Evolutionary conservation across 1,140 invertebrate genomes (phyloP).

Genomic region (Hydropsyche tenuis): DNA sequence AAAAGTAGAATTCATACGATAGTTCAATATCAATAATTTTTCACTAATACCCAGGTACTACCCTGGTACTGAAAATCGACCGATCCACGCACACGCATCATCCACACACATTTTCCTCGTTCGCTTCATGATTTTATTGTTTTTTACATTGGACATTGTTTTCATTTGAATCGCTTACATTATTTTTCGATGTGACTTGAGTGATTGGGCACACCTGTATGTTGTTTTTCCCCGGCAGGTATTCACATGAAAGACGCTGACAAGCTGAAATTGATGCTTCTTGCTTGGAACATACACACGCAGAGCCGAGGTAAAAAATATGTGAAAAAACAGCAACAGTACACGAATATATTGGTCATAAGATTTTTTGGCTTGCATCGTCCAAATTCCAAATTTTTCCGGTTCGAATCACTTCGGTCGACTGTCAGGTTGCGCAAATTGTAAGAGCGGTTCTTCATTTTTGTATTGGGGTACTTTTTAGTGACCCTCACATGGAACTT

Average conservation of each 20-base stretch:
- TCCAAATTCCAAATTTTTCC: conserved; percentile 34
- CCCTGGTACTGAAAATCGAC: no score
- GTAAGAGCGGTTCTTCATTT: no score
- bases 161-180: conserved; percentile 25
- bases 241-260: conserved; percentile 76
- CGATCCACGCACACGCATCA: no score
- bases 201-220: conserved; percentile 44
- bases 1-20: no score
- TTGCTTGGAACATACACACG: conserved; percentile 83
- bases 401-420: conserved; percentile 15
- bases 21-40: no score
- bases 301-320: conserved; percentile 57
- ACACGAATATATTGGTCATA: no score
- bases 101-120: no score
- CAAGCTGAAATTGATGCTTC: conserved; percentile 84
- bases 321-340: not conserved
- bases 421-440: conserved; percentile 23
- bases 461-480: no score
- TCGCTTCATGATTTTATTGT: no score
- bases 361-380: conserved; percentile 36
- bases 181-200: conserved; percentile 52
- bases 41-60: no score
- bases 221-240: conserved; percentile 55
- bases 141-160: no score
- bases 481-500: no score